Percentiles rank a stretch among this genome's conserved stretches.
Conservation (phyloP, 2,888 invertebrate species). For the Aricia artaxerxes region DNA sequence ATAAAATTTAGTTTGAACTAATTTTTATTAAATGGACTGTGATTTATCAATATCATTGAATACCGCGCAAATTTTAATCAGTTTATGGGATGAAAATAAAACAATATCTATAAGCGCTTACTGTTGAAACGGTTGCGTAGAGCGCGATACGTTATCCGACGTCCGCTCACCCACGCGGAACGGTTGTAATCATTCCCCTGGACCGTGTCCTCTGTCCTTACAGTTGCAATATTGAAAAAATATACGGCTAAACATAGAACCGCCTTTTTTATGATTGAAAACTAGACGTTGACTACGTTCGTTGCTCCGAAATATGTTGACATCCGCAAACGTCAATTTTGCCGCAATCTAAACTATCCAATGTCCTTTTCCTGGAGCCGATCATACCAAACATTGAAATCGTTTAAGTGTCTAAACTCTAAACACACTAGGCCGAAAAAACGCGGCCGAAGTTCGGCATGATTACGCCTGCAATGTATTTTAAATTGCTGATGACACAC, state of each 20-base stretch:
- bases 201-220: neutral
- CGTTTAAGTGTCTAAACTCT: no score
- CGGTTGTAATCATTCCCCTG: conserved; percentile 23
- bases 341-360: no score
- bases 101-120: conserved; percentile 35
- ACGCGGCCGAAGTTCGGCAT: no score
- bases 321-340: neutral
- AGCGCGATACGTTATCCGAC: conserved; percentile 43
- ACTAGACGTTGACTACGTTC: neutral
- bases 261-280: neutral
- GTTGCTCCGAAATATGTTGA: no score
- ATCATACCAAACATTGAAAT: neutral
- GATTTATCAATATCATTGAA: neutral
- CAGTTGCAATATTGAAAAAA: neutral
- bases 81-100: conserved; percentile 1
- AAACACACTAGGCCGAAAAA: no score
- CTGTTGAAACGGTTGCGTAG: conserved; percentile 40
- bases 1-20: neutral
- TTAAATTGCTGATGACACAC: no score
- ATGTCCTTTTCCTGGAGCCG: neutral
- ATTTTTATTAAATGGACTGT: neutral
- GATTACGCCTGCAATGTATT: no score
- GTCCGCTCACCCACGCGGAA: conserved; percentile 58
- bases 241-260: neutral
- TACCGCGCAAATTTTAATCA: conserved; percentile 12